A percentile compares a stretch with the other conserved stretches of the same genome.
Evolutionary conservation across 2,113 vertebrate genomes (phyloP).

Genomic region (Tympanuchus pallidicinctus): DNA sequence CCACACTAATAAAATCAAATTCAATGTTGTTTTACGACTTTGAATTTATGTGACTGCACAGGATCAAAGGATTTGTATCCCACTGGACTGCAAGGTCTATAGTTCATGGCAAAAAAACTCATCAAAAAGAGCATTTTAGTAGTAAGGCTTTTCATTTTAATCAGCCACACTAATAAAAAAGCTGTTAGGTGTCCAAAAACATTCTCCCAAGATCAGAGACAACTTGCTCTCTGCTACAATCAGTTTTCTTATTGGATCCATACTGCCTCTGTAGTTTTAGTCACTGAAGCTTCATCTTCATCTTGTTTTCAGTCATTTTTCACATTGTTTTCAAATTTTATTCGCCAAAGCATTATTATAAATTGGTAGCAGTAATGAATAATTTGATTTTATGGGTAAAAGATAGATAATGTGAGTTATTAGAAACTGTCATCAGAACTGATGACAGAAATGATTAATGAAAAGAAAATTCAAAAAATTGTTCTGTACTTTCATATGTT

Average conservation of each 20-base stretch:
- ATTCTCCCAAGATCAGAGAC: constrained; percentile 83
- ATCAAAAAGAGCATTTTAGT: constrained; percentile 85
- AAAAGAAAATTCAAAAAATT: not conserved
- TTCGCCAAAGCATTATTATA: not conserved
- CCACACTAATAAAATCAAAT: constrained; percentile 84
- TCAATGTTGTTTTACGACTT: constrained; percentile 82
- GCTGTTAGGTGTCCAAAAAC: constrained; percentile 85
- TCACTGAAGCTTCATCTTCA: constrained; percentile 68
- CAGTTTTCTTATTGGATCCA: constrained; percentile 80
- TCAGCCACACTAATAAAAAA: constrained; percentile 84
- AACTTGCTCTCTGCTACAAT: constrained; percentile 64
- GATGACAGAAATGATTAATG: not conserved
- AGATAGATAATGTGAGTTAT: not conserved
- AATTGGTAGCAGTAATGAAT: not conserved
- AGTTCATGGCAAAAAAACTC: constrained; percentile 85
- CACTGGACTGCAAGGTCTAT: constrained; percentile 79
- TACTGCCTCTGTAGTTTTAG: constrained; percentile 71
- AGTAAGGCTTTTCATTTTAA: constrained; percentile 84
- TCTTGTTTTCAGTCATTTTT: constrained; percentile 62
- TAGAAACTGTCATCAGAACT: not conserved
- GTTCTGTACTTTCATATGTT: not conserved
- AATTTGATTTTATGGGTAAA: not conserved
- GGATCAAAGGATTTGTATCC: constrained; percentile 84
- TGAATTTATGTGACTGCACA: constrained; percentile 81
- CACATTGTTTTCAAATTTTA: constrained; percentile 52